phyloP scores from a whole-genome alignment of 2,888 invertebrate genomes.

The Athalia rosae region DNA sequence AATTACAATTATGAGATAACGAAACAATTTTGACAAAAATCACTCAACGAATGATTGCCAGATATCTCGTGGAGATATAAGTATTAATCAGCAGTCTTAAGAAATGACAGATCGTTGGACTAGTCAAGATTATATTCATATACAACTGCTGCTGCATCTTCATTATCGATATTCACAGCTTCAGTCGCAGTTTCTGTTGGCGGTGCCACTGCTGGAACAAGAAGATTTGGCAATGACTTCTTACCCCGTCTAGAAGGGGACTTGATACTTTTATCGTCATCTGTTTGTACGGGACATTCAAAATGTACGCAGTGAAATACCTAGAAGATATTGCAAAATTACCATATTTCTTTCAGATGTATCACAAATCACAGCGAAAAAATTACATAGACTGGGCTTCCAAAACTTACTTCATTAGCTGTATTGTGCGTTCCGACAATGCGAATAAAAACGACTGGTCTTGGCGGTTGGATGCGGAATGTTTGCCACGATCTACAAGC shows the following conservation, averaged over 20 bases:
- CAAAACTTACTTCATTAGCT: constrained; percentile 88
- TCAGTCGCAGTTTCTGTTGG: constrained; percentile 67
- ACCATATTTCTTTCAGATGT: neutral
- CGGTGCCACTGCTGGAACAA: constrained; percentile 48
- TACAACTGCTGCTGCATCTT: constrained; percentile 54
- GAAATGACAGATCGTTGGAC: constrained; percentile 10
- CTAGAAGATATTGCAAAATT: constrained; percentile 73
- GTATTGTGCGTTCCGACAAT: constrained; percentile 98
- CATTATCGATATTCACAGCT: constrained; percentile 65
- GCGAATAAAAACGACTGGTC: constrained; percentile 93
- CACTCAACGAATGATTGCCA: neutral
- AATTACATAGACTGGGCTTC: constrained; percentile 4
- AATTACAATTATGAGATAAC: constrained; percentile 26
- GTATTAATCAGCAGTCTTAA: constrained; percentile 25
- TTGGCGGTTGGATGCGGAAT: constrained; percentile 84
- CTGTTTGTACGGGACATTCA: constrained; percentile 90
- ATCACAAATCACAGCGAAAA: neutral
- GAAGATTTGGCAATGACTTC: constrained; percentile 22
- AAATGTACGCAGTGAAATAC: constrained; percentile 99
- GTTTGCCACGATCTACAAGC: constrained; percentile 96
- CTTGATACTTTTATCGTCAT: constrained; percentile 58
- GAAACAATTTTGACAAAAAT: neutral
- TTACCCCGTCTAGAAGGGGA: constrained; percentile 57
- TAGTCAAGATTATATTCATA: constrained; percentile 48
- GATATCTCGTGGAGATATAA: constrained; percentile 16